Evolutionary conservation across 2,113 vertebrate genomes (phyloP).

Genomic region (Odocoileus virginianus): DNA sequence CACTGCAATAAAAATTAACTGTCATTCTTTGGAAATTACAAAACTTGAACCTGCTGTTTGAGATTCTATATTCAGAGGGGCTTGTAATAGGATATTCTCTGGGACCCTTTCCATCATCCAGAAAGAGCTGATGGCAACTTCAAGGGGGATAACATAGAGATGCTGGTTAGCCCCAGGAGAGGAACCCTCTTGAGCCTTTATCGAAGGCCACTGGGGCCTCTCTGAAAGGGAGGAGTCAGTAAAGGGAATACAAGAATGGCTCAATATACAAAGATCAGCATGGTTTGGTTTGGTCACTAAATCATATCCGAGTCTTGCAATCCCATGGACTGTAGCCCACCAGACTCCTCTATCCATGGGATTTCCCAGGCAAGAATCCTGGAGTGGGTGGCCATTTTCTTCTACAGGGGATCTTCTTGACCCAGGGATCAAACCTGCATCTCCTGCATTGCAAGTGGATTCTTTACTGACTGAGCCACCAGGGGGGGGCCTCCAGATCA

Average conservation of each 20-base stretch:
- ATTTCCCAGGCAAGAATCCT: not conserved
- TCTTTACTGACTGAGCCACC: not conserved
- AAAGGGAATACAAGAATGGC: not conserved
- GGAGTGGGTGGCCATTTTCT: not conserved
- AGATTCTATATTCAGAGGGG: not conserved
- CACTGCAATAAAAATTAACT: not conserved
- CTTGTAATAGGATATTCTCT: not conserved
- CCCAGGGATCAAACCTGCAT: not conserved
- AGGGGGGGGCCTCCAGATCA: not conserved
- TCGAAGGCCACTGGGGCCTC: not conserved
- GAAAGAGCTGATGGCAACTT: not conserved
- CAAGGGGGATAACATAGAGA: not conserved
- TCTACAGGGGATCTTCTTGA: not conserved
- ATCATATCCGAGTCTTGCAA: rapidly evolving
- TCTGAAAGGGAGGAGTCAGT: not conserved
- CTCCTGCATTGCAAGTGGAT: not conserved
- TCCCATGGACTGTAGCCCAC: not conserved
- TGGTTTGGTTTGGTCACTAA: not conserved
- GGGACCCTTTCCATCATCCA: not conserved
- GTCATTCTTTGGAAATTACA: not conserved
- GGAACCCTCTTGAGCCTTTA: not conserved
- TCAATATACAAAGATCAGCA: not conserved
- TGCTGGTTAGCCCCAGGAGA: not conserved
- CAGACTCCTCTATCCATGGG: not conserved
- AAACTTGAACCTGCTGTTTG: not conserved